Percentiles rank a stretch among this genome's conserved stretches.
phyloP scores from a whole-genome alignment of 2,888 invertebrate species.

The Dryomyza anilis region DNA sequence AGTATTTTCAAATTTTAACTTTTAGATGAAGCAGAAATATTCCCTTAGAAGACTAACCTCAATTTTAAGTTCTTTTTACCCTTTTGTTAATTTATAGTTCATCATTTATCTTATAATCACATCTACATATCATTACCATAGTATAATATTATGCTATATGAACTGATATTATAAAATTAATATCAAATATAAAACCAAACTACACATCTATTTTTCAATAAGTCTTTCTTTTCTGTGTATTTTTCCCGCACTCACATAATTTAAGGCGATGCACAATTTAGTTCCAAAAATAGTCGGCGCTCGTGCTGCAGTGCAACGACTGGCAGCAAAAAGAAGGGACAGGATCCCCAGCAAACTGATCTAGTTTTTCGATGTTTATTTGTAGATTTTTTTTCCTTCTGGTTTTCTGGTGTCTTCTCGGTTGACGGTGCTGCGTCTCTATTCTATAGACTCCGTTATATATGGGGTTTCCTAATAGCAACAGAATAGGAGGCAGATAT shows the following conservation, averaged over 20 bases:
- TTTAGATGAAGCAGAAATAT: too few species aligned
- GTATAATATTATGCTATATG: too few species aligned
- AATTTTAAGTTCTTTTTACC: too few species aligned
- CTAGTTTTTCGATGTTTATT: constrained; percentile 43
- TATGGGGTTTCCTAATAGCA: not conserved
- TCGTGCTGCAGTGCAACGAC: constrained; percentile 5
- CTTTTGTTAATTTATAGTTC: too few species aligned
- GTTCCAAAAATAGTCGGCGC: constrained; percentile 25
- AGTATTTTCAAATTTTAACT: too few species aligned
- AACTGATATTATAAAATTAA: too few species aligned
- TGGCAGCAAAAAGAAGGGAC: constrained; percentile 10
- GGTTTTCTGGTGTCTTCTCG: constrained; percentile 27
- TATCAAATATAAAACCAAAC: too few species aligned
- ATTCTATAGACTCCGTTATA: constrained; percentile 6
- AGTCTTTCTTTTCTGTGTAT: constrained; percentile 23
- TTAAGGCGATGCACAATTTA: constrained; percentile 7
- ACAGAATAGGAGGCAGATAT: constrained; percentile 29
- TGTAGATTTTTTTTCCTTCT: too few species aligned
- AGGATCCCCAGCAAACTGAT: constrained; percentile 57
- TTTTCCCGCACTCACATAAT: not conserved
- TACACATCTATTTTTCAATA: too few species aligned
- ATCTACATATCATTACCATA: too few species aligned
- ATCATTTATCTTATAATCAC: too few species aligned
- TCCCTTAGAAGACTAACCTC: too few species aligned
- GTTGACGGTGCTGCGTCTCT: constrained; percentile 9